Evolutionary conservation across 1,140 invertebrate species (phyloP).

Genomic region (Neodiprion pinetum): DNA sequence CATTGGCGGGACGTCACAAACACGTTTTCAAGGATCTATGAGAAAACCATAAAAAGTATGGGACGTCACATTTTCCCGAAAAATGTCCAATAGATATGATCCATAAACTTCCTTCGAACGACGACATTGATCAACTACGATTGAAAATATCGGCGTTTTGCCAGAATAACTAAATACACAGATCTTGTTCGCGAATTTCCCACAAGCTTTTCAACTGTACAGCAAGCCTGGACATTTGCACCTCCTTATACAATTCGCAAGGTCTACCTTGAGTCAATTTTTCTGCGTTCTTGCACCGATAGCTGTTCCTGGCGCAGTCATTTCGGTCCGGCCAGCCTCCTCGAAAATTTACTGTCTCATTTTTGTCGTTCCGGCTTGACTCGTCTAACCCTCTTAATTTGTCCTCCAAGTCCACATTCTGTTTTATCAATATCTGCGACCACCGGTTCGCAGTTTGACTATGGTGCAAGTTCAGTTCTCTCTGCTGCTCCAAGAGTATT

Average conservation of each 20-base stretch:
- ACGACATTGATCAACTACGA: neutral
- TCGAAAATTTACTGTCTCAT: too few species aligned
- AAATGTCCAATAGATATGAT: neutral
- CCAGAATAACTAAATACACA: too few species aligned
- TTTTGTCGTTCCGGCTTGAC: neutral
- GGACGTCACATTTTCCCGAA: neutral
- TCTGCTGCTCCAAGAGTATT: neutral
- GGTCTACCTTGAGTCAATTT: neutral
- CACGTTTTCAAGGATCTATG: neutral
- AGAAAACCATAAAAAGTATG: neutral
- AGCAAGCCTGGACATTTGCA: neutral
- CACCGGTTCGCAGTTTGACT: too few species aligned
- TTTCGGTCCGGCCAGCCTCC: too few species aligned
- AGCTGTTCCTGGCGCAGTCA: too few species aligned
- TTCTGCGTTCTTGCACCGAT: neutral
- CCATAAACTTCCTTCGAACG: neutral
- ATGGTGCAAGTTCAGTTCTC: neutral
- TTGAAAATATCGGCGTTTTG: too few species aligned
- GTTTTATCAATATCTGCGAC: too few species aligned
- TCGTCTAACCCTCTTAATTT: too few species aligned
- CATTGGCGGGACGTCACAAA: neutral
- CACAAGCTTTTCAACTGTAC: constrained; percentile 5
- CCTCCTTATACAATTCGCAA: neutral
- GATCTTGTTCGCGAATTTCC: neutral
- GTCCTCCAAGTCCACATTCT: too few species aligned